Evolutionary conservation across 2,888 invertebrate genomes (phyloP), one percentile per base, ranked within the genome.

Genomic region (Drosophila phalerata): DNA sequence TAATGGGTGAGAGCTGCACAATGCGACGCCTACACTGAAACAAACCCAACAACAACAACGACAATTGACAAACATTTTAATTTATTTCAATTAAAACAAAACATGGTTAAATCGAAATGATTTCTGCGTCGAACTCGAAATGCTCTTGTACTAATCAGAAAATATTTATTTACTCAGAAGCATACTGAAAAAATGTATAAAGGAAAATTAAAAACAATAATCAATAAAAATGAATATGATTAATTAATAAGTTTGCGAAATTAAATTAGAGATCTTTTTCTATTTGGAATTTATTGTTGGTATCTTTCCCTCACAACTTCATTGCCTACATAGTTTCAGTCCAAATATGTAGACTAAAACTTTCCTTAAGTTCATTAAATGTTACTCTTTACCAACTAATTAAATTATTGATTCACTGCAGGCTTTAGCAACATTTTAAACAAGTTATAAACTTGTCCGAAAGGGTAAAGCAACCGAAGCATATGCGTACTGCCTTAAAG

Each of bases 41-140:
- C 25, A 15, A 25, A 56, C 17, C 13, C 15, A 37, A 25, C 48
- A 55, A 25, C 61, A 28, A 28, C 28, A 28, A 4, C 25, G 5
- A 25, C 6, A 60, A 72, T 60, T 62, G 79, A 52, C 66, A 80
- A 82, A 73, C 79, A 79, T 61, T 85, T 79, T 77, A 70, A 82
- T 79, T 79, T 15, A 40, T 38, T 42, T 65, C 79, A 79, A 81
- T 81, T 79, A 71, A 79, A 73, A 63, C 56, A 52, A 45, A 22
- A 32, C 43, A 34, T 32, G 45, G 11, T 17, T 49, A 38, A 40
- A n/a, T 34, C 47, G 17, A 30, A 40, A 9, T 11, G n/a, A 19
- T 15, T 37, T 15, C 5, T 10, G 17, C 38, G 28, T 5, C 28
- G 28, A 48, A 30, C 11, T 19, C 8, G 13, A 40, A 40, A 22